phyloP scores from a whole-genome alignment of 1,140 invertebrate species.

The Dreissena polymorpha region DNA sequence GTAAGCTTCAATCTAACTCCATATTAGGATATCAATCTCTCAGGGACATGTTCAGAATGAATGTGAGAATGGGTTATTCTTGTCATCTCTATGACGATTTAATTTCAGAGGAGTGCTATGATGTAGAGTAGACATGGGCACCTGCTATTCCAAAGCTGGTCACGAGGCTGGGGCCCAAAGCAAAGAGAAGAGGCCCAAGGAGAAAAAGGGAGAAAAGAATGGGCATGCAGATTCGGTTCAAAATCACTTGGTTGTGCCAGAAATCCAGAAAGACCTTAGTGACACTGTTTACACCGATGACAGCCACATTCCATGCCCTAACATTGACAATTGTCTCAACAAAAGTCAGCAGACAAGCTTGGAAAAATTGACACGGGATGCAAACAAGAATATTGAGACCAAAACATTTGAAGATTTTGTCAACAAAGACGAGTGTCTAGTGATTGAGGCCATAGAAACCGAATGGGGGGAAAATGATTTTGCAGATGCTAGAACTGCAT shows the following conservation, averaged over 20 bases:
- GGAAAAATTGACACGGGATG: slow-evolving; percentile 38
- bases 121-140: slow-evolving; percentile 56
- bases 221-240: slow-evolving; percentile 52
- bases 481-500: not conserved
- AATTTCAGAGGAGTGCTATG: not conserved
- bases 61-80: no score
- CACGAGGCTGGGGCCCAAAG: slow-evolving; percentile 53
- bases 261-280: slow-evolving; percentile 48
- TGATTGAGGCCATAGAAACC: slow-evolving; percentile 1
- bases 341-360: slow-evolving; percentile 46
- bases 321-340: slow-evolving; percentile 28
- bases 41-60: no score
- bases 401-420: not conserved
- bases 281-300: slow-evolving; percentile 46
- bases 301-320: slow-evolving; percentile 28
- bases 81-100: not conserved
- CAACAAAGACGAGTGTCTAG: slow-evolving; percentile 23
- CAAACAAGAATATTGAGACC: slow-evolving; percentile 29
- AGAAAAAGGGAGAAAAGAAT: slow-evolving; percentile 50
- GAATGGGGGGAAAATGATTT: not conserved
- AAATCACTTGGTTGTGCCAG: slow-evolving; percentile 43
- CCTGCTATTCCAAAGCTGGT: slow-evolving; percentile 66
- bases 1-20: no score
- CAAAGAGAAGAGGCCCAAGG: slow-evolving; percentile 51
- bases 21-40: no score